Percentiles rank a stretch among this genome's conserved stretches.
Evolutionary conservation across 1,140 invertebrate genomes (phyloP).

Genomic region (Tribolium castaneum): DNA sequence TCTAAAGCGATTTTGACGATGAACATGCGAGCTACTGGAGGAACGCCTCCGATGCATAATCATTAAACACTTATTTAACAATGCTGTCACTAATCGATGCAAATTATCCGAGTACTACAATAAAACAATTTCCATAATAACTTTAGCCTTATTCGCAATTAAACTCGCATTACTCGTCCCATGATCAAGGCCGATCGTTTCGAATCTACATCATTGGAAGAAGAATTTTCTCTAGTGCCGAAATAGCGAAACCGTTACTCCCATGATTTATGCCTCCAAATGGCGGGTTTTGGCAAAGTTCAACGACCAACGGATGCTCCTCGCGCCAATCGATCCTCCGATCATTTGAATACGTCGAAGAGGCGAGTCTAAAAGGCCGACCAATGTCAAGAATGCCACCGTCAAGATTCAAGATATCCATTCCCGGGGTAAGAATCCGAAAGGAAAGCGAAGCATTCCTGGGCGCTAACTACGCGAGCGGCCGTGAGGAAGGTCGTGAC

Average conservation of each 20-base stretch:
- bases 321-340: not conserved
- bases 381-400: not conserved
- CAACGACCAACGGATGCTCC: slow-evolving; percentile 21
- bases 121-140: slow-evolving; percentile 13
- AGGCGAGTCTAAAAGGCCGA: too few species aligned
- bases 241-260: slow-evolving; percentile 4
- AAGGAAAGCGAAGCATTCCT: slow-evolving; percentile 30
- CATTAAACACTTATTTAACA: slow-evolving; percentile 15
- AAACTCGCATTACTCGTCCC: not conserved
- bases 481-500: slow-evolving; percentile 54
- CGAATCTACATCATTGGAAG: not conserved
- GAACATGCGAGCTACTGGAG: slow-evolving; percentile 11
- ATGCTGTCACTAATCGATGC: slow-evolving; percentile 19
- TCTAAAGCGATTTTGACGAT: slow-evolving; percentile 4
- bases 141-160: not conserved
- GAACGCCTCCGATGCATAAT: slow-evolving; percentile 22
- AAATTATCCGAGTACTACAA: slow-evolving; percentile 4
- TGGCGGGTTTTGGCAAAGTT: slow-evolving; percentile 21
- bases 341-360: slow-evolving; percentile 15
- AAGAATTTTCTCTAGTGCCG: not conserved
- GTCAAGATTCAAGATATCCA: slow-evolving; percentile 11
- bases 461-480: slow-evolving; percentile 45
- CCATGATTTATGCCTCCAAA: not conserved
- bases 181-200: not conserved
- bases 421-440: not conserved